Percentiles rank a stretch among this genome's conserved stretches.
These are phyloP conservation scores for Colletes latitarsis DNA, from an alignment of 1,140 invertebrate genomes.

Conservation along the genomic window DNA sequence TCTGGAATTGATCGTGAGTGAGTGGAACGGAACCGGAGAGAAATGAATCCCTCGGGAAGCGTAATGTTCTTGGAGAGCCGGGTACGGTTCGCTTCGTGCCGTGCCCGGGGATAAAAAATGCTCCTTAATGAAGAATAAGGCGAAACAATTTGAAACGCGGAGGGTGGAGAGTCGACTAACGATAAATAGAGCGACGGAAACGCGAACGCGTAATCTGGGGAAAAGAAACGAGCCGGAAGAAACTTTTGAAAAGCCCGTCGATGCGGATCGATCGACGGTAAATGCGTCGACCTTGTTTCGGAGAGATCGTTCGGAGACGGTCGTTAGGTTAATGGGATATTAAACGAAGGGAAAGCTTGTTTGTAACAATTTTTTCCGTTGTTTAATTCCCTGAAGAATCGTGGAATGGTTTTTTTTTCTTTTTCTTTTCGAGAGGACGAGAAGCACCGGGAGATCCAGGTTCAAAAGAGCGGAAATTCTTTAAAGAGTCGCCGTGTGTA, in stretches of 20 bases:
- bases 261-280: background rate
- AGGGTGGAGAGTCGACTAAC: too few species aligned
- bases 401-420: too few species aligned
- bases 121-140: constrained; percentile 34
- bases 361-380: too few species aligned
- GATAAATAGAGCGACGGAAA: constrained; percentile 3
- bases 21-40: constrained; percentile 36
- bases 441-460: background rate
- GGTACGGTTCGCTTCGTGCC: background rate
- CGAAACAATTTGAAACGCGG: constrained; percentile 32
- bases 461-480: background rate
- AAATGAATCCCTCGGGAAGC: constrained; percentile 39
- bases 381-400: too few species aligned
- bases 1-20: constrained; percentile 58
- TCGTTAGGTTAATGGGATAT: background rate
- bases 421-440: background rate
- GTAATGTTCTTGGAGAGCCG: constrained; percentile 40
- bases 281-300: too few species aligned
- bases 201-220: too few species aligned
- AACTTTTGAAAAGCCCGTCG: background rate
- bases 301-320: too few species aligned
- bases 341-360: too few species aligned
- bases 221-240: background rate
- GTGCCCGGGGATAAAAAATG: constrained; percentile 5
- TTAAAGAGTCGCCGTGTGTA: background rate